Evolutionary conservation across 2,888 invertebrate species (phyloP).

Genomic region (Lasioglossum malachurum): DNA sequence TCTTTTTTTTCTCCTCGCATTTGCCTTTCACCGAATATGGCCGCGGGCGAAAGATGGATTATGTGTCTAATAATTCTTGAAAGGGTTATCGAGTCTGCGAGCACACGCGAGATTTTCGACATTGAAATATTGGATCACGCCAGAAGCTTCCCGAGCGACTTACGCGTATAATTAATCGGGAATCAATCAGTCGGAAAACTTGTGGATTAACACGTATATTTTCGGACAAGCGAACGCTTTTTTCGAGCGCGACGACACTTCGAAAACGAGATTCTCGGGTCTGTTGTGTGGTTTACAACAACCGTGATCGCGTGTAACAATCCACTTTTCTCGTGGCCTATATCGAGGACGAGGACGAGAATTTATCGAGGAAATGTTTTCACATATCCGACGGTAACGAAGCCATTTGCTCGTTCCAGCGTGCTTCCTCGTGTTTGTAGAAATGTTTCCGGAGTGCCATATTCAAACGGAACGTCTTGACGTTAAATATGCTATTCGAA

Average conservation of each 20-base stretch:
- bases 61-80: constrained; percentile 4
- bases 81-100: neutral
- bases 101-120: neutral
- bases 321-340: constrained; percentile 30
- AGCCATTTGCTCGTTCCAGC: constrained; percentile 12
- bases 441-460: constrained; percentile 4
- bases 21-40: constrained; percentile 10
- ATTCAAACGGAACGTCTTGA: constrained; percentile 1
- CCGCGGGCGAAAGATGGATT: constrained; percentile 20
- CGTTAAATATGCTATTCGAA: neutral
- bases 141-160: neutral
- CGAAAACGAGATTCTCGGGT: neutral
- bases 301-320: constrained; percentile 35
- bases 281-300: constrained; percentile 18
- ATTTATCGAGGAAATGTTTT: constrained; percentile 53
- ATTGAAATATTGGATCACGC: neutral
- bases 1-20: neutral
- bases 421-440: constrained; percentile 9
- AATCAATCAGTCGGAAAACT: neutral
- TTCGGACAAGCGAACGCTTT: neutral
- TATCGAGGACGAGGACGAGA: constrained; percentile 34
- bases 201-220: neutral
- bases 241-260: neutral
- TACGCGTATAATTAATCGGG: neutral
- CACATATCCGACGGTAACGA: constrained; percentile 6